Conservation (phyloP, 2,888 invertebrate species). For the Rhagium mordax region DNA sequence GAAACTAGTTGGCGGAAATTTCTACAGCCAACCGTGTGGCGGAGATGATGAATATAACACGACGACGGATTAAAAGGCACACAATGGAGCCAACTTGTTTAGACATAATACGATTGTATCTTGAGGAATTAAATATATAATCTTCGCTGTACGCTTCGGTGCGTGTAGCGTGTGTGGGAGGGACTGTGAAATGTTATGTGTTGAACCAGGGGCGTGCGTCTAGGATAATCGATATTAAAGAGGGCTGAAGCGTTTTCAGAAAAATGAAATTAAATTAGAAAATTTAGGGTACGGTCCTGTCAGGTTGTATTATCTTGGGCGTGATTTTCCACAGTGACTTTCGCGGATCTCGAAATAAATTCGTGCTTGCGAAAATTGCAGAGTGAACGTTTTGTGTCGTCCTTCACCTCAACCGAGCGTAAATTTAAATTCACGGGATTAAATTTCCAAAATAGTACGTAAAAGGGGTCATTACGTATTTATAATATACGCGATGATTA, state of each 20-base stretch:
- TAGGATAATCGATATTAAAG: no score
- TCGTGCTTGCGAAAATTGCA: not conserved
- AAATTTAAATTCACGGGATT: conserved; percentile 1
- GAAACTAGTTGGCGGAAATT: conserved; percentile 3
- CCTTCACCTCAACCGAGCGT: conserved; percentile 12
- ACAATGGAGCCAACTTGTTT: conserved; percentile 9
- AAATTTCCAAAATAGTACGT: conserved; percentile 8
- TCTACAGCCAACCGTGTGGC: not conserved
- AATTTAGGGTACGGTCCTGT: no score
- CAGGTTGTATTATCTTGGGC: no score
- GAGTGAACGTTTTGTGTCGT: not conserved
- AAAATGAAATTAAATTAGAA: no score
- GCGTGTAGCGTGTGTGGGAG: conserved; percentile 2
- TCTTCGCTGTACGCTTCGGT: conserved; percentile 6
- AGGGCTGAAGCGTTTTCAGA: no score
- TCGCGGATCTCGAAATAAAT: no score
- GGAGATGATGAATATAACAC: conserved; percentile 1
- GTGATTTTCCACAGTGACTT: no score
- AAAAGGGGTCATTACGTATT: not conserved
- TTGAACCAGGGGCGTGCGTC: not conserved
- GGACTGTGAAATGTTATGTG: not conserved
- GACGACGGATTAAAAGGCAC: conserved; percentile 12
- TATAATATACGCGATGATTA: not conserved
- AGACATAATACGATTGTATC: conserved; percentile 10
- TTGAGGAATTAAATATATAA: conserved; percentile 12